Base-by-base conservation (phyloP, 2,888 invertebrate species). In the Epiblema foenella region DNA sequence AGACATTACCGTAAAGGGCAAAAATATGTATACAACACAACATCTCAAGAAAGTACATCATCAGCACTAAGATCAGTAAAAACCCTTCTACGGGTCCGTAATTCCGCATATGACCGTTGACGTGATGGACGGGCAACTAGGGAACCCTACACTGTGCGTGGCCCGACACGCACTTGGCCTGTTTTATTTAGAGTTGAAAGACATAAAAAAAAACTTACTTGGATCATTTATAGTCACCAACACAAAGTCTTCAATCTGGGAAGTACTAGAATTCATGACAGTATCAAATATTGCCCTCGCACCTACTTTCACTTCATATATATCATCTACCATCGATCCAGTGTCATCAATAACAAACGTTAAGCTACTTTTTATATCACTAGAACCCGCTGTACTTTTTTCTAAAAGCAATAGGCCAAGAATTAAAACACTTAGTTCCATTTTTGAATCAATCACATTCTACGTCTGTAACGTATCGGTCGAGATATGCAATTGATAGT, bases 181-280 rank as follows among this genome's bases (percentile, higher is more conserved):
- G n/a, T n/a, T n/a, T n/a, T n/a, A n/a, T n/a, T n/a, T n/a, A n/a
- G n/a, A n/a, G n/a, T n/a, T n/a, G n/a, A n/a, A n/a, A n/a, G n/a
- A n/a, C n/a, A n/a, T n/a, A n/a, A n/a, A n/a, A 33, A 33, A 58
- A 0, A 57, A 82, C 86, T 83, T 75, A 90, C 90, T 75, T 7
- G 89, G 88, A 75, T 91, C 89, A 69, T 89, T 89, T 67, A 90
- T 90, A 0, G 89, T 89, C 1, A 90, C 83, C 51, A 91, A 69
- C 68, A 90, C 67, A 71, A 89, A 88, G 63, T 90, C 85, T 59
- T 88, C 85, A 56, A 91, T 86, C 37, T 83, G 82, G 1, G 88
- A 86, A 8, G 74, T 52, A 1, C 84, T 83, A 0, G 84, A 82
- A 10, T 77, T 77, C 11, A 83, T 49, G 1, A 89, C 86, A 0